Conservation (phyloP, 1,140 invertebrate species). For the Cryptotermes secundus region DNA sequence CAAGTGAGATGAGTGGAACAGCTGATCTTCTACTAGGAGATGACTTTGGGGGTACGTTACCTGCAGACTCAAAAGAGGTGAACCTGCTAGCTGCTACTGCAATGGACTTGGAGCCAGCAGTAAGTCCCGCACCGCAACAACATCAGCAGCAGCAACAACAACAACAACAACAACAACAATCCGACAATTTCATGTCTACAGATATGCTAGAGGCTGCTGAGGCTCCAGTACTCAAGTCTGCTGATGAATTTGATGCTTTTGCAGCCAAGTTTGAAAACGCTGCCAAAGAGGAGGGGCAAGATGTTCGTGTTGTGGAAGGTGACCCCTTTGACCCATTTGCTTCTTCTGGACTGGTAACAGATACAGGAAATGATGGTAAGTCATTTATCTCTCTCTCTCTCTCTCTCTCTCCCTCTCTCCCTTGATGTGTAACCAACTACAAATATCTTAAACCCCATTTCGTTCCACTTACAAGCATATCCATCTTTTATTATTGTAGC, state of each 20-base stretch:
- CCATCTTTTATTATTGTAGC: no score
- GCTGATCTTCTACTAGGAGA: constrained; percentile 30
- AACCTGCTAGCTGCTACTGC: constrained; percentile 29
- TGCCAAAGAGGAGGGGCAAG: constrained; percentile 55
- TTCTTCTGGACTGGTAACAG: background rate
- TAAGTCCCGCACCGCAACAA: constrained; percentile 35
- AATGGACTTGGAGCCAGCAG: constrained; percentile 43
- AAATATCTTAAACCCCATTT: no score
- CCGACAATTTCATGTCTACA: constrained; percentile 24
- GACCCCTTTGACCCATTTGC: constrained; percentile 47
- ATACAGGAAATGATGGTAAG: background rate
- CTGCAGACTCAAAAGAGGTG: background rate
- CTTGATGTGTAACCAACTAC: no score
- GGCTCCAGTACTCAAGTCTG: background rate
- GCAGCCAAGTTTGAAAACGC: constrained; percentile 80
- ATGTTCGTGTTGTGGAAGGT: constrained; percentile 45
- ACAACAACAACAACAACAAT: constrained; percentile 30
- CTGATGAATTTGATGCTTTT: constrained; percentile 80
- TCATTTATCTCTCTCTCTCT: no score
- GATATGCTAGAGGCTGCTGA: background rate
- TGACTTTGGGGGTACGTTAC: constrained; percentile 23
- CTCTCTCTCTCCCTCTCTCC: no score
- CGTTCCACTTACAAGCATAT: no score
- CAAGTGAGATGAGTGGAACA: background rate
- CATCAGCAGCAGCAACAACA: constrained; percentile 34